These are phyloP conservation scores for Dasysyrphus tricinctus DNA, from an alignment of 2,888 invertebrate genomes.

Conservation along the genomic window DNA sequence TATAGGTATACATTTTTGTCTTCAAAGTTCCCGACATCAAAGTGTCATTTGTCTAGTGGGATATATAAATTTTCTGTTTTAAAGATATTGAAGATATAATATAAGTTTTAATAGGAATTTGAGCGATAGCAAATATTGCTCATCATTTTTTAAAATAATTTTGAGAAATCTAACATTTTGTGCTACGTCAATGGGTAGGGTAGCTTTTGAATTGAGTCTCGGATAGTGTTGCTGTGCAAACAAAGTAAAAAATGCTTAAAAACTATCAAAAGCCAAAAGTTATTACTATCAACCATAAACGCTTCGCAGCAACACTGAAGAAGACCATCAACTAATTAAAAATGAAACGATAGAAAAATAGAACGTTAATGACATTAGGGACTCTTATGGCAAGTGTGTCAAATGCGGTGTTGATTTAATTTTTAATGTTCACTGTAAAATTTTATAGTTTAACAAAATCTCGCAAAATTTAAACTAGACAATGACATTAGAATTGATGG, in stretches of 20 bases:
- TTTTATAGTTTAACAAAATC: neutral
- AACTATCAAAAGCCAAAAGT: slow-evolving; percentile 1
- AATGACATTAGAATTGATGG: neutral
- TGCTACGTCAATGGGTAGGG: neutral
- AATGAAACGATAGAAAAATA: neutral
- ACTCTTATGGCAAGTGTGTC: neutral
- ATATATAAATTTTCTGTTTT: too few species aligned
- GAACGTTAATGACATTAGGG: neutral
- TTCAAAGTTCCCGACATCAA: slow-evolving; percentile 35
- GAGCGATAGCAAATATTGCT: neutral
- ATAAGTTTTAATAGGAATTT: neutral
- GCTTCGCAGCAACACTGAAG: neutral
- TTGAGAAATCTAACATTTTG: too few species aligned
- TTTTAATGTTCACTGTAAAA: neutral
- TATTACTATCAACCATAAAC: slow-evolving; percentile 14
- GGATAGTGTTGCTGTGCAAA: neutral
- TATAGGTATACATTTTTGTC: slow-evolving; percentile 17
- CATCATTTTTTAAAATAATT: neutral
- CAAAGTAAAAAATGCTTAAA: neutral
- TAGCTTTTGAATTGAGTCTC: neutral
- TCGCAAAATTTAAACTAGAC: neutral
- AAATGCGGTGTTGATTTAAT: neutral
- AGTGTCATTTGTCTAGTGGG: slow-evolving; percentile 33
- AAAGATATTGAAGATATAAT: neutral
- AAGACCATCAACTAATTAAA: neutral